Percentiles rank a stretch among this genome's conserved stretches.
These are phyloP conservation scores for Helicoverpa assulta DNA, from an alignment of 2,888 invertebrate genomes.

Conservation along the genomic window DNA sequence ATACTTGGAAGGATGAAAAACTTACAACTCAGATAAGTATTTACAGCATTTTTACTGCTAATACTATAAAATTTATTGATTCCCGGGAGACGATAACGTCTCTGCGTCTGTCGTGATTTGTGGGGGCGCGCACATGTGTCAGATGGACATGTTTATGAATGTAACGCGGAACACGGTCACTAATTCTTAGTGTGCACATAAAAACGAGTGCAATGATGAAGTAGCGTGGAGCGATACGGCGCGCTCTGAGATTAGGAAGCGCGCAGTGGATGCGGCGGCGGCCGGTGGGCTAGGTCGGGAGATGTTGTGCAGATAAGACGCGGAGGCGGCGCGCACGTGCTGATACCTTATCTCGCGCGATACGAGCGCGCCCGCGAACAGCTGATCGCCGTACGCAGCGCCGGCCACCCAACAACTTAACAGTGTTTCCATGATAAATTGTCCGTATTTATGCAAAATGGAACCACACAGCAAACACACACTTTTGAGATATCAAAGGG, in stretches of 20 bases:
- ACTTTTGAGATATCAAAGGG: too few relatives aligned
- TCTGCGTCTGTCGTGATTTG: conserved; percentile 43
- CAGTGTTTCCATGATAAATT: too few relatives aligned
- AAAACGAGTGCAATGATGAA: conserved; percentile 21
- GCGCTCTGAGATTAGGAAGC: conserved; percentile 29
- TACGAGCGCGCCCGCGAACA: conserved; percentile 52
- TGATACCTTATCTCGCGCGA: conserved; percentile 69
- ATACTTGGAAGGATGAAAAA: conserved; percentile 73
- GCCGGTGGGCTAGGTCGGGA: conserved; percentile 71
- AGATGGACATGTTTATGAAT: conserved; percentile 43
- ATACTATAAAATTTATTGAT: conserved; percentile 78
- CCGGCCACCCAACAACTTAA: neutral
- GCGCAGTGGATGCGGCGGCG: conserved; percentile 10
- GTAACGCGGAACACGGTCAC: conserved; percentile 27
- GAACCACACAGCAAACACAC: too few relatives aligned
- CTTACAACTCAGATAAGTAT: conserved; percentile 53
- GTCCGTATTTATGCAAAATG: too few relatives aligned
- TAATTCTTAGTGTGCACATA: conserved; percentile 22
- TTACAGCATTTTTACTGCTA: conserved; percentile 73
- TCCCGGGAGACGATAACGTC: conserved; percentile 70
- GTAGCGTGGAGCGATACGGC: conserved; percentile 25
- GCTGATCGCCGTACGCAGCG: conserved; percentile 63
- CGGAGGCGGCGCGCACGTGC: conserved; percentile 67
- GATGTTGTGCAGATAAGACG: conserved; percentile 67
- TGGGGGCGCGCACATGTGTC: conserved; percentile 50